Conservation (phyloP, 1,140 invertebrate genomes). For the Neelides sp. region DNA sequence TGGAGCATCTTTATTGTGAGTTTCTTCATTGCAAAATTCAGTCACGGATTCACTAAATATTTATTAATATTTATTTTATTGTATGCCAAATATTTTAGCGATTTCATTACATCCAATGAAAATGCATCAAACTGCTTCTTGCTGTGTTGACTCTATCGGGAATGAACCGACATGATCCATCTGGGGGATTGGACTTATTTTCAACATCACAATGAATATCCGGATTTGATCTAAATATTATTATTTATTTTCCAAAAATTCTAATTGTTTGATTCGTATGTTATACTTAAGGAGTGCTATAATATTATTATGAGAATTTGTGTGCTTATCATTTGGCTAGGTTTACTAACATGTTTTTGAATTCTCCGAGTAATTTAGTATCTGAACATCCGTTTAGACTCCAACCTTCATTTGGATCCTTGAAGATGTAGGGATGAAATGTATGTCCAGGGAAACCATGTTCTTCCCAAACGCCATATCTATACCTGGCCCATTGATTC, state of each 20-base stretch:
- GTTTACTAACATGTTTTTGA: conserved; percentile 7
- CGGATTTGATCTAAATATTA: too few species aligned
- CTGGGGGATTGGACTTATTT: neutral
- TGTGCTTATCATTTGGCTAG: neutral
- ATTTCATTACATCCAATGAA: conserved; percentile 20
- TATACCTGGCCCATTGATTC: conserved; percentile 12
- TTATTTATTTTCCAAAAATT: too few species aligned
- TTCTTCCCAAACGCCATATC: conserved; percentile 17
- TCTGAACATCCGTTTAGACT: conserved; percentile 3
- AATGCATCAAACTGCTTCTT: conserved; percentile 19
- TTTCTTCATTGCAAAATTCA: conserved; percentile 36
- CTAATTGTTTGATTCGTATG: too few species aligned
- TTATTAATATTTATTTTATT: too few species aligned
- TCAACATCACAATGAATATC: neutral
- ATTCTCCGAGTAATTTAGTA: conserved; percentile 3
- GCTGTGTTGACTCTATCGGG: conserved; percentile 16
- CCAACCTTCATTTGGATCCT: neutral
- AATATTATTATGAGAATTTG: too few species aligned
- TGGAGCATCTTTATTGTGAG: conserved; percentile 35
- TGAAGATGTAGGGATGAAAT: conserved; percentile 23
- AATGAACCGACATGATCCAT: conserved; percentile 16
- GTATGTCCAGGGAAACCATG: conserved; percentile 17
- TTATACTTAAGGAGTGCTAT: too few species aligned
- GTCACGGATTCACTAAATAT: conserved; percentile 11
- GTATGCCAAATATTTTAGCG: too few species aligned